Evolutionary conservation across 2,113 vertebrate species (phyloP).

Genomic region (Ceyx melanurus): DNA sequence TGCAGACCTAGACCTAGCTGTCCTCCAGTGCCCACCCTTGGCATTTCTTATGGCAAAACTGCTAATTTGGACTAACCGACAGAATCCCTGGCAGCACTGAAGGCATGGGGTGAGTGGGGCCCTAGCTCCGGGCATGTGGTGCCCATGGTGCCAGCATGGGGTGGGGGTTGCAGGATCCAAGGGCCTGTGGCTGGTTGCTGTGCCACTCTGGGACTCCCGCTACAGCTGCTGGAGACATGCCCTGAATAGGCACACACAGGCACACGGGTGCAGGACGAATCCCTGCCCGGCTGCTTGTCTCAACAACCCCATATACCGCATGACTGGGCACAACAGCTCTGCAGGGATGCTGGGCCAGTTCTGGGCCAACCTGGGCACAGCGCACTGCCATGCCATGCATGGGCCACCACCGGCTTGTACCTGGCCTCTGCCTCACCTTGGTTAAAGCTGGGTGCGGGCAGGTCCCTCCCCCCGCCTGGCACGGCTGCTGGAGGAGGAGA

Average conservation of each 20-base stretch:
- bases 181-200: background rate
- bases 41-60: too few relatives aligned
- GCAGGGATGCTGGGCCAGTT: background rate
- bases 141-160: background rate
- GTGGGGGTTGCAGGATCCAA: accelerated
- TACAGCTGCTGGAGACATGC: background rate
- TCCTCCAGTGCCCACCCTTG: too few relatives aligned
- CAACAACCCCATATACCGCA: background rate
- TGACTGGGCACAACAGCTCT: background rate
- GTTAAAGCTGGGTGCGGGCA: background rate
- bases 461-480: slow-evolving; percentile 65
- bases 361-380: background rate
- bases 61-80: too few relatives aligned
- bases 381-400: background rate
- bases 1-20: too few relatives aligned
- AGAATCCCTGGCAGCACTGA: background rate
- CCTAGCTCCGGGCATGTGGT: background rate
- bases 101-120: background rate
- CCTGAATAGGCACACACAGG: background rate
- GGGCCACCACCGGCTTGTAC: background rate
- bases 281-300: background rate
- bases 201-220: accelerated
- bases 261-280: accelerated
- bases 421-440: slow-evolving; percentile 53
- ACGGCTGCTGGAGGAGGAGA: slow-evolving; percentile 64